Evolutionary conservation across 2,888 invertebrate genomes (phyloP), one percentile per base, ranked within the genome.

Genomic region (Brenthis hecate): DNA sequence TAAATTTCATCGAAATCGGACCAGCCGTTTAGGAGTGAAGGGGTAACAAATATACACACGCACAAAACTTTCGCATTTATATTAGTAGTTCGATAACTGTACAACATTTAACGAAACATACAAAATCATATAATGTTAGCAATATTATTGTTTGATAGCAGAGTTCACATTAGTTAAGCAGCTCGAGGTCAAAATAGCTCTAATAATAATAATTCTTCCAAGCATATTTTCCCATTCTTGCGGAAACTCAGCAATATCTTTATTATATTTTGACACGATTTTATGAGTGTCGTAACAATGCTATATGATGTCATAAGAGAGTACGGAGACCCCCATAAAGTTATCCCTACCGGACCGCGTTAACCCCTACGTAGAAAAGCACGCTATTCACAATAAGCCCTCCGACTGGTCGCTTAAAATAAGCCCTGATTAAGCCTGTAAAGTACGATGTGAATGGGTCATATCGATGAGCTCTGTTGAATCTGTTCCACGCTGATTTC

Each of bases 221-320:
- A 60, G 56, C 68, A 71, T 56, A 72, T 60, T 70, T 70, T 51
- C 58, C 47, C 32, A 56, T 65, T 47, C 28, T 47, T 55, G 28
- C 62, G 43, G 57, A 51, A 50, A 63, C 51, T 63, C 57, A 53
- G 50, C 28, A 47, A 58, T 48, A 65, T 19, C 67, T 65, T 65
- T 65, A 65, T 74, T 69, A 72, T 74, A 69, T 69, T 70, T 71
- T 70, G 63, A 68, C 66, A 65, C 67, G 61, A 69, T 72, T 70
- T 73, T 70, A 72, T 65, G 62, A 60, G 61, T 32, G 67, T 67
- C 62, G 72, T 74, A 70, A 73, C 69, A 68, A 67, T 74, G 68
- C 69, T 71, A 71, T 68, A 62, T 63, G 60, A 70, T 69, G 57
- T 63, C 63, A 69, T 55, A 65, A 51, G 58, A 53, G 61, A 62